Conservation (phyloP, 2,113 vertebrate species). For the Chrysochloris asiatica region DNA sequence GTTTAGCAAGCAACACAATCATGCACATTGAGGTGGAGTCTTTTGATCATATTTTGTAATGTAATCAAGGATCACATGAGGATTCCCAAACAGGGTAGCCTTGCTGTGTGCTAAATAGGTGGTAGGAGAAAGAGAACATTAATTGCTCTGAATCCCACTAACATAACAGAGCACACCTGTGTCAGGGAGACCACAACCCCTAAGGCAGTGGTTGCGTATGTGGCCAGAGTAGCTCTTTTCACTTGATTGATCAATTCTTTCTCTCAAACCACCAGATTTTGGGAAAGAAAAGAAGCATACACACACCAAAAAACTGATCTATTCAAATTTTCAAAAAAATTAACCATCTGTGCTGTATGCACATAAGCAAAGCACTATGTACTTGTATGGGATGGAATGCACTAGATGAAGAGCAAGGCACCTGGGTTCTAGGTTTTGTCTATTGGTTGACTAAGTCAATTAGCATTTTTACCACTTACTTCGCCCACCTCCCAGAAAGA, state of each 20-base stretch:
- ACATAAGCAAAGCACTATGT: background rate
- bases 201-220: slow-evolving; percentile 25
- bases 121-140: slow-evolving; percentile 80
- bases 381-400: background rate
- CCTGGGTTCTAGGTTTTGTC: background rate
- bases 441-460: background rate
- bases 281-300: background rate
- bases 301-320: background rate
- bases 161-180: slow-evolving; percentile 77
- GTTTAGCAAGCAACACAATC: slow-evolving; percentile 82
- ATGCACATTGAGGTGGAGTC: slow-evolving; percentile 82
- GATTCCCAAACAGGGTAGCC: slow-evolving; percentile 75
- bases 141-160: slow-evolving; percentile 77
- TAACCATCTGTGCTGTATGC: background rate
- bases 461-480: background rate
- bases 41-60: slow-evolving; percentile 87
- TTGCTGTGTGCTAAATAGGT: slow-evolving; percentile 80
- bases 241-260: slow-evolving; percentile 49
- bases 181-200: slow-evolving; percentile 51
- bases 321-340: background rate
- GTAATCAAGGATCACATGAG: slow-evolving; percentile 86
- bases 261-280: background rate
- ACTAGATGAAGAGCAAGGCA: background rate
- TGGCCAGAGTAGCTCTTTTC: slow-evolving; percentile 12
- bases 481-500: background rate